Conservation (phyloP, 2,888 invertebrate species). For the Trichogramma dendrolimi region DNA sequence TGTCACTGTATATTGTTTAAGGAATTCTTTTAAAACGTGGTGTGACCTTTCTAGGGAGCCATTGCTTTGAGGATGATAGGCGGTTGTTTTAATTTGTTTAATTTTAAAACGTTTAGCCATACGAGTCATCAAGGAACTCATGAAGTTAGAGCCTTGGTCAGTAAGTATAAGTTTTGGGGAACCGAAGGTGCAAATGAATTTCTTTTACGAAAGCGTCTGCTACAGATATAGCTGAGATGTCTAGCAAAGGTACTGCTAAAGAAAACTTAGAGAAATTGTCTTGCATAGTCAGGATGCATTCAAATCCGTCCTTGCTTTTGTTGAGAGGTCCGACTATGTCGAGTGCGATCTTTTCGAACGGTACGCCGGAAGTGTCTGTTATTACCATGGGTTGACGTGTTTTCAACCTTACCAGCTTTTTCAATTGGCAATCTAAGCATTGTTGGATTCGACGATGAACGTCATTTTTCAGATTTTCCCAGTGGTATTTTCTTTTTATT, state of each 20-base stretch:
- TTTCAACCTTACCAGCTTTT: constrained; percentile 23
- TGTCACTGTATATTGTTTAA: too few relatives aligned
- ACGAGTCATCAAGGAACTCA: constrained; percentile 24
- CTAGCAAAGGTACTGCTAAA: constrained; percentile 14
- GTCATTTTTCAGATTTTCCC: constrained; percentile 24
- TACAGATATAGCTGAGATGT: constrained; percentile 25
- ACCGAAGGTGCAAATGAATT: constrained; percentile 29
- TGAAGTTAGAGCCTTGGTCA: constrained; percentile 32
- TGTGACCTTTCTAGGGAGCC: too few relatives aligned
- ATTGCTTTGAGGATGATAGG: constrained; percentile 21
- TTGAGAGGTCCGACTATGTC: constrained; percentile 30
- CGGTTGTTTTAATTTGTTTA: constrained; percentile 24
- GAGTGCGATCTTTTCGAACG: constrained; percentile 23
- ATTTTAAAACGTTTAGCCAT: constrained; percentile 28
- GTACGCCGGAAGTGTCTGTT: constrained; percentile 20
- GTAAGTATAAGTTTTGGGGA: constrained; percentile 26
- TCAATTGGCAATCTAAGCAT: constrained; percentile 13
- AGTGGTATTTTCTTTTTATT: constrained; percentile 20
- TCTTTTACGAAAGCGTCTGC: constrained; percentile 27
- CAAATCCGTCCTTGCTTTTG: constrained; percentile 19
- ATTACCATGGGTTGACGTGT: constrained; percentile 23
- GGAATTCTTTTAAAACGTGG: too few relatives aligned
- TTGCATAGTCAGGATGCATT: constrained; percentile 29
- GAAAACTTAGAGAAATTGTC: constrained; percentile 24
- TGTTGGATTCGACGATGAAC: constrained; percentile 18